A percentile compares a stretch with the other conserved stretches of the same genome.
These are phyloP conservation scores for Anastrepha obliqua DNA, from an alignment of 1,140 invertebrate genomes.

Conservation along the genomic window DNA sequence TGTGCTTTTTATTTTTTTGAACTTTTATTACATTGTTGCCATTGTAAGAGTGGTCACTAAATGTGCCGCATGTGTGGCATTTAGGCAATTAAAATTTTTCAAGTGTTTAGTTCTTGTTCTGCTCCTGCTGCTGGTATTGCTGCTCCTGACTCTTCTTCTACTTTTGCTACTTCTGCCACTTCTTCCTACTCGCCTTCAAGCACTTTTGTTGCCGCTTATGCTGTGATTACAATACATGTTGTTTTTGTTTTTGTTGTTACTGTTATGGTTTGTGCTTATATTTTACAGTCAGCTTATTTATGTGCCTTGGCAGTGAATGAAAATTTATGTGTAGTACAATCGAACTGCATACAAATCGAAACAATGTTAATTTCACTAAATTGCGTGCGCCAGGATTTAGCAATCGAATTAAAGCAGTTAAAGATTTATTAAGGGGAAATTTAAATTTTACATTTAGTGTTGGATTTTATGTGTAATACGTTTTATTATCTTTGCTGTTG, in stretches of 20 bases:
- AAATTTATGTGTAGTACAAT: slow-evolving; percentile 45
- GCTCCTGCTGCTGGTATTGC: not conserved
- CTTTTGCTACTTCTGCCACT: not conserved
- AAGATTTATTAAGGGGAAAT: not conserved
- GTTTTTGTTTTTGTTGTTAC: slow-evolving; percentile 15
- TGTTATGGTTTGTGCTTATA: not conserved
- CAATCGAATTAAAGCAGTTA: not conserved
- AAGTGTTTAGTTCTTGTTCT: slow-evolving; percentile 51
- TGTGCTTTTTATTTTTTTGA: not conserved
- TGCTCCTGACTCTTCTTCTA: not conserved
- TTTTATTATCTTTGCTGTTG: too few relatives aligned
- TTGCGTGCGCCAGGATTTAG: slow-evolving; percentile 31
- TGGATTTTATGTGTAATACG: too few relatives aligned
- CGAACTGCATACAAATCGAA: slow-evolving; percentile 53
- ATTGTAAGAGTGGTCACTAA: slow-evolving; percentile 8
- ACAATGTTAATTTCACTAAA: slow-evolving; percentile 50
- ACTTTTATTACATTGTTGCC: not conserved
- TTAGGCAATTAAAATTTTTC: slow-evolving; percentile 74
- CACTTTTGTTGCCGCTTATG: not conserved
- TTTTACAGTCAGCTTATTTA: slow-evolving; percentile 30
- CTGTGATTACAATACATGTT: not conserved
- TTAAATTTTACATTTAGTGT: not conserved
- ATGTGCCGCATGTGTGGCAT: slow-evolving; percentile 62
- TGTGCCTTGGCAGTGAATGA: slow-evolving; percentile 34
- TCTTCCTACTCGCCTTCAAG: not conserved